Evolutionary conservation across 1,140 invertebrate species (phyloP).

Genomic region (Mamestra configurata): DNA sequence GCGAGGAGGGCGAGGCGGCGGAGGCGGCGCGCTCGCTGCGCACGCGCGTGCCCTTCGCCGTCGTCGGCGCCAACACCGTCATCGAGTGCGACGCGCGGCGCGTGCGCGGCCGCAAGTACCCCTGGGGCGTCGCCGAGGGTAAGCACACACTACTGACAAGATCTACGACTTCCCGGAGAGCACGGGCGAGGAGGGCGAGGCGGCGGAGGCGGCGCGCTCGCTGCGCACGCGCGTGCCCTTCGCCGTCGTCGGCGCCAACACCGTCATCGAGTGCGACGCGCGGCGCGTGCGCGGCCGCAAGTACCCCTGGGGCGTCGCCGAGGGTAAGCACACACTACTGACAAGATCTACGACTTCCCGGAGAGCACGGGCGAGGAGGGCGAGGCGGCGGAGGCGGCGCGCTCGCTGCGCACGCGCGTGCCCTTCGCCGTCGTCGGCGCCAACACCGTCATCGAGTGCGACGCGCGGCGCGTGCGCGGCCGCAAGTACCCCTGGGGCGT

Average conservation of each 20-base stretch:
- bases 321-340: no score
- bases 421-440: constrained; percentile 99
- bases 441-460: constrained; percentile 97
- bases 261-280: constrained; percentile 96
- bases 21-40: constrained; percentile 92
- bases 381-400: constrained; percentile 92
- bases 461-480: constrained; percentile 95
- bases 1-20: constrained; percentile 93
- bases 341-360: constrained; percentile 99
- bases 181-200: constrained; percentile 91
- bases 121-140: constrained; percentile 99
- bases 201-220: constrained; percentile 91
- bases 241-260: constrained; percentile 99
- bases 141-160: no score
- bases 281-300: constrained; percentile 96
- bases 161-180: constrained; percentile 99
- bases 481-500: constrained; percentile 99
- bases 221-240: constrained; percentile 97
- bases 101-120: constrained; percentile 97
- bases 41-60: constrained; percentile 98
- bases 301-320: constrained; percentile 99
- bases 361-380: constrained; percentile 91
- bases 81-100: constrained; percentile 96
- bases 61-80: constrained; percentile 99
- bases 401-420: constrained; percentile 94